Evolutionary conservation across 2,888 invertebrate species (phyloP).

Genomic region (Hyposoter didymator): DNA sequence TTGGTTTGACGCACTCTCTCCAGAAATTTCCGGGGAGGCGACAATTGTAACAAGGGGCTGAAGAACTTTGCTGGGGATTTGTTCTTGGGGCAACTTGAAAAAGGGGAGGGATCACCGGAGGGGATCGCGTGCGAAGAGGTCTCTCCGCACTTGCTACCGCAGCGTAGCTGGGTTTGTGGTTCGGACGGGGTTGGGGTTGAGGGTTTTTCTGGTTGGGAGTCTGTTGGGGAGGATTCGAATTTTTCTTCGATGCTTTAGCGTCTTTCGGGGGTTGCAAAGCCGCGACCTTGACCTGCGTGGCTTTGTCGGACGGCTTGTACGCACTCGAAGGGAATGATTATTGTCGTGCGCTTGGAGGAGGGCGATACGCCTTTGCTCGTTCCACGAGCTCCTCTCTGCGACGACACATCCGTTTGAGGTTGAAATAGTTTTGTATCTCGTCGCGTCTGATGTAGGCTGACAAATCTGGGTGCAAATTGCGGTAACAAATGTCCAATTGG

Average conservation of each 20-base stretch:
- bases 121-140: too few relatives aligned
- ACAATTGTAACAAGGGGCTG: too few relatives aligned
- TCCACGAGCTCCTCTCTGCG: not conserved
- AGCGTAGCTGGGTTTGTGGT: too few relatives aligned
- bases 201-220: not conserved
- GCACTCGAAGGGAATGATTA: not conserved
- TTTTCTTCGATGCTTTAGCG: not conserved
- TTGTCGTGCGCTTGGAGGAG: constrained; percentile 7
- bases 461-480: constrained; percentile 13
- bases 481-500: constrained; percentile 24
- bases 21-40: too few relatives aligned
- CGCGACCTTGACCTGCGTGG: not conserved
- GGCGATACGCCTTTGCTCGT: constrained; percentile 7
- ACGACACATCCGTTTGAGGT: not conserved
- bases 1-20: not conserved
- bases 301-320: not conserved
- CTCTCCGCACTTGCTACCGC: too few relatives aligned
- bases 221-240: not conserved
- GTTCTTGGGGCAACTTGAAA: not conserved
- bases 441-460: not conserved
- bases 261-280: not conserved
- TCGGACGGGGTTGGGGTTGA: not conserved
- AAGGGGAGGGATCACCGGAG: not conserved
- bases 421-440: not conserved
- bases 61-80: not conserved